Base-by-base conservation (phyloP, 2,888 invertebrate genomes). In the Pachliopta kotzebuea region DNA sequence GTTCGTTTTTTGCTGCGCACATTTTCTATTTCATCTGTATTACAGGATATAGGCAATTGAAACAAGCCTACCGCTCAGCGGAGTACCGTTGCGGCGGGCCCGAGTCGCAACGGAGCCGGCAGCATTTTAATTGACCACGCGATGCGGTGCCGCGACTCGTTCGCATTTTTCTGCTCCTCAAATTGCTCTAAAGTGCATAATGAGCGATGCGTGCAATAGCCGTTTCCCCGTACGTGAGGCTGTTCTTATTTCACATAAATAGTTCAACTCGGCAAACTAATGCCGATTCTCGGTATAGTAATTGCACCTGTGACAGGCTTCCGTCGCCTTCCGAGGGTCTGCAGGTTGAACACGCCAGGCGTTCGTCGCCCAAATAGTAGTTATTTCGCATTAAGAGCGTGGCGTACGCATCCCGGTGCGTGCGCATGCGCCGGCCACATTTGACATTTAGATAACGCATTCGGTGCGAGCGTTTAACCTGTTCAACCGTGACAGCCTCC, bases 131-230 rank as follows among this genome's bases (percentile, higher is more conserved):
- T 91, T 90, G 88, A 83, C 88, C 91, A 91, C 91, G 91, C 91
- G 89, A 91, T 90, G 87, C 79, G 83, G 79, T 76, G 81, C 80
- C 78, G 80, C 81, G 81, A 78, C 85, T 85, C 83, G 86, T 75
- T 81, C 85, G 79, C 90, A 86, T 91, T 90, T 91, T 91, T 90
- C 89, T 88, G 79, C 78, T 76, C 76, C 78, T 84, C 88, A 91
- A 91, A 91, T 91, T 91, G 88, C 89, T 90, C 86, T 88, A 88
- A 90, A 91, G 90, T 91, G 88, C 91, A 90, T 91, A 91, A 91
- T 91, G 88, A 90, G 90, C 80, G 90, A 90, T 91, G 91, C 91
- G 91, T 91, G 91, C 91, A 84, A 89, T 90, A 83, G 87, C 79
- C 83, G 88, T 89, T 91, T 90, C 90, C 88, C 88, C 88, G 88